Percentiles rank a stretch among this genome's conserved stretches.
Conservation (phyloP, 2,113 vertebrate species). For the Pseudopipra pipra region DNA sequence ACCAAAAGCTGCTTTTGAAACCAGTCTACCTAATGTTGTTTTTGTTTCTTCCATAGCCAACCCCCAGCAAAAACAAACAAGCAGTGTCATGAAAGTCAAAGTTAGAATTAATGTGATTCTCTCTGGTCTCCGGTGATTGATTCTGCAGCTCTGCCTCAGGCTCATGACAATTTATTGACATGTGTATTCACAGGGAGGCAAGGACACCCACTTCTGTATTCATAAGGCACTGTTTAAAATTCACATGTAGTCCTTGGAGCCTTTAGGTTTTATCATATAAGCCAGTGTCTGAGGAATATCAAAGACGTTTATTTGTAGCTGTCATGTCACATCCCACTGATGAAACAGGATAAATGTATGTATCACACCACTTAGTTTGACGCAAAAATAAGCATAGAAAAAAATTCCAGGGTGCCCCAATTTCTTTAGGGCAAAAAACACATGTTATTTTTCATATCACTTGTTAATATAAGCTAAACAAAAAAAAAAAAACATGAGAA, state of each 20-base stretch:
- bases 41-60: neutral
- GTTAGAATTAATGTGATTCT: constrained; percentile 7
- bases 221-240: neutral
- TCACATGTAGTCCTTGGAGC: neutral
- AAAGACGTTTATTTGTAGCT: neutral
- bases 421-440: neutral
- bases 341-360: neutral
- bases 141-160: neutral
- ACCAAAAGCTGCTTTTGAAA: constrained; percentile 16
- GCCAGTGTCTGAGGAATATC: neutral
- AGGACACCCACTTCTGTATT: neutral
- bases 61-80: constrained; percentile 36
- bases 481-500: neutral
- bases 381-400: neutral
- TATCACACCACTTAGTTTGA: neutral
- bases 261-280: neutral
- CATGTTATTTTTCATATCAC: neutral
- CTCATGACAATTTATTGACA: neutral
- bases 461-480: neutral
- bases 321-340: neutral
- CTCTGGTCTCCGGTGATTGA: neutral
- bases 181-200: neutral
- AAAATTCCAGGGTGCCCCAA: neutral
- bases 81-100: constrained; percentile 30
- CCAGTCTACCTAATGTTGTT: neutral